Conservation (phyloP, 2,113 vertebrate species). For the Accipiter cooperii region DNA sequence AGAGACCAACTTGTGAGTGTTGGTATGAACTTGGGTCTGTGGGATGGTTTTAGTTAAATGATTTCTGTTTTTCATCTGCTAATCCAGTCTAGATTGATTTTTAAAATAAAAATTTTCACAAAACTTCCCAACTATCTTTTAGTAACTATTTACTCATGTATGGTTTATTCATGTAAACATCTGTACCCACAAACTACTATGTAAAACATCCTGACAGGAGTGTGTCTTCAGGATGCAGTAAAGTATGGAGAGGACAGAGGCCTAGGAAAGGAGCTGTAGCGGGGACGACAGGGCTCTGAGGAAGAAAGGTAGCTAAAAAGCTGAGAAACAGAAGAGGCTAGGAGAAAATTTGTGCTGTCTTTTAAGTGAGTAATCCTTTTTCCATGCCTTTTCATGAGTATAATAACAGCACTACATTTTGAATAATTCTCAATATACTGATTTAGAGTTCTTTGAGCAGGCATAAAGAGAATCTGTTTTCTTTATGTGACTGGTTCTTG, state of each 20-base stretch:
- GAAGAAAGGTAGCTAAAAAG: not conserved
- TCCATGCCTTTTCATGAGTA: not conserved
- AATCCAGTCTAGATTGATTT: not conserved
- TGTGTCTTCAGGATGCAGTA: not conserved
- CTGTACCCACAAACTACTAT: not conserved
- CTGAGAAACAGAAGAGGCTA: not conserved
- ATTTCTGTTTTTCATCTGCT: not conserved
- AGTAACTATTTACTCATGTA: not conserved
- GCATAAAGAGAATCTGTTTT: not conserved
- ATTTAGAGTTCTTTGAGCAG: not conserved
- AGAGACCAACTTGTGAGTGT: not conserved
- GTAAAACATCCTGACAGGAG: not conserved
- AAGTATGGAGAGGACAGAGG: not conserved
- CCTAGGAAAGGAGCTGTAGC: not conserved
- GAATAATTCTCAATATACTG: not conserved
- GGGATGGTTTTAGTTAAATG: not conserved
- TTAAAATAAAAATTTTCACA: not conserved
- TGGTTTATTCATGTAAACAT: not conserved
- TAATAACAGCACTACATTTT: not conserved
- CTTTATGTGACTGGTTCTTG: not conserved
- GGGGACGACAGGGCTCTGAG: not conserved
- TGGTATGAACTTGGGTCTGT: not conserved
- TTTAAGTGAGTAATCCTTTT: not conserved
- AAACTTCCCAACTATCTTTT: not conserved
- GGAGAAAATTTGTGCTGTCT: not conserved